Conservation (phyloP, 1,140 invertebrate genomes). For the Babylonia areolata region DNA sequence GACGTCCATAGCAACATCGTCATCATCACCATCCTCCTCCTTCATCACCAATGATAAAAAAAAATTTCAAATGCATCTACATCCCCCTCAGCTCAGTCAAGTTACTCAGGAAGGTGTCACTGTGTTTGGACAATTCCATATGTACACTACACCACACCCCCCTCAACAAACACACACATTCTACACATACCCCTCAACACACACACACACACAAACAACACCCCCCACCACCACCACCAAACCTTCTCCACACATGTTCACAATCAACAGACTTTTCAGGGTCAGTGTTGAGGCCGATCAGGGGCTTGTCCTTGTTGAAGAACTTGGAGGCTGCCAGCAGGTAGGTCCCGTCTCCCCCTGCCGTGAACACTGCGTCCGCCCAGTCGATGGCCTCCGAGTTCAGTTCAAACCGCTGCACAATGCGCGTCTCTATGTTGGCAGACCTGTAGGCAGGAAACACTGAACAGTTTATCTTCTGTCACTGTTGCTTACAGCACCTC, state of each 20-base stretch:
- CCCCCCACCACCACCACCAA: neutral
- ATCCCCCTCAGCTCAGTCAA: no score
- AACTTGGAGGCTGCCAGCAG: conserved; percentile 93
- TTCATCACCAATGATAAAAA: no score
- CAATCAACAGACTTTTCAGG: conserved; percentile 80
- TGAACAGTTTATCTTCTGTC: no score
- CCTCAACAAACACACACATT: neutral
- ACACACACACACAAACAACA: no score
- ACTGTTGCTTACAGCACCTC: no score
- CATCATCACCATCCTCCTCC: no score
- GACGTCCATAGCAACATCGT: no score
- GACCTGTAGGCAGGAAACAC: conserved; percentile 54
- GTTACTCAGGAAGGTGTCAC: no score
- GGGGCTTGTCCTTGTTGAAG: conserved; percentile 84
- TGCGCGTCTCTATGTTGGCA: conserved; percentile 85
- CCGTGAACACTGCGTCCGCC: conserved; percentile 96
- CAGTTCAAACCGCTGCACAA: conserved; percentile 87
- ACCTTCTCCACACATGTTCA: neutral
- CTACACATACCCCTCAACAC: no score
- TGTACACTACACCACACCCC: no score
- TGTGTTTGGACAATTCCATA: no score
- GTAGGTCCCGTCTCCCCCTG: conserved; percentile 99
- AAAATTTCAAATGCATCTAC: no score
- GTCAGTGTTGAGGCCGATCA: conserved; percentile 99
- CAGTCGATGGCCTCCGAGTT: conserved; percentile 86